Evolutionary conservation across 2,888 invertebrate genomes (phyloP), one percentile per base, ranked within the genome.

Genomic region (Ornithoptera priamus): DNA sequence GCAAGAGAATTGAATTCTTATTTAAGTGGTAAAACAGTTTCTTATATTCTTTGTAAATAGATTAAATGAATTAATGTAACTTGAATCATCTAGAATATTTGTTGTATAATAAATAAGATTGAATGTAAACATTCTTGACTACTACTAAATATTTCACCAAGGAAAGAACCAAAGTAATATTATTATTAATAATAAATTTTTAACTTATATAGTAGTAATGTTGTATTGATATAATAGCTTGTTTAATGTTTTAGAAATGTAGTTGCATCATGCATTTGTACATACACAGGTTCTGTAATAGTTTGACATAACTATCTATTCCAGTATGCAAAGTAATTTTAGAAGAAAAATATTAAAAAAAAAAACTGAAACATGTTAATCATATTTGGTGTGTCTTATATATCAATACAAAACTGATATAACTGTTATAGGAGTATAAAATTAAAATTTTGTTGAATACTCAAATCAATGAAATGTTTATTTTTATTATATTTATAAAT

Each of bases 1-100:
- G 92, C 92, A 90, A 90, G 92, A 89, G 92, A 92, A 92, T 92
- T 92, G 92, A 92, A 87, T 85, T 83, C 81, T 85, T 86, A 87
- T 88, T 86, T 88, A 87, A 85, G 86, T 83, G 81, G 83, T 84
- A 83, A 82, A 81, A 85, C 85, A 82, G 72, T 73, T 75, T 80
- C 80, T 78, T 81, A 82, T 80, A 82, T 81, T 82, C 81, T 81
- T 76, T 86, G 86, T 87, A 87, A 70, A 83, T 85, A 82, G 72
- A 73, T 77, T 68, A 70, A 60, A 56, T 61, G 64, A 22, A 58
- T 58, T 10, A 22, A 65, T 65, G 42, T 59, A 57, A 59, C 60
- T 36, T 18, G 53, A 67, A 39, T 70, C n/a, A 39, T 71, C 62
- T 70, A 62, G 64, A 58, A 62, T 59, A 67, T 64, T 63, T 70